Conservation (phyloP, 2,113 vertebrate species). For the Cephalophus harveyi region DNA sequence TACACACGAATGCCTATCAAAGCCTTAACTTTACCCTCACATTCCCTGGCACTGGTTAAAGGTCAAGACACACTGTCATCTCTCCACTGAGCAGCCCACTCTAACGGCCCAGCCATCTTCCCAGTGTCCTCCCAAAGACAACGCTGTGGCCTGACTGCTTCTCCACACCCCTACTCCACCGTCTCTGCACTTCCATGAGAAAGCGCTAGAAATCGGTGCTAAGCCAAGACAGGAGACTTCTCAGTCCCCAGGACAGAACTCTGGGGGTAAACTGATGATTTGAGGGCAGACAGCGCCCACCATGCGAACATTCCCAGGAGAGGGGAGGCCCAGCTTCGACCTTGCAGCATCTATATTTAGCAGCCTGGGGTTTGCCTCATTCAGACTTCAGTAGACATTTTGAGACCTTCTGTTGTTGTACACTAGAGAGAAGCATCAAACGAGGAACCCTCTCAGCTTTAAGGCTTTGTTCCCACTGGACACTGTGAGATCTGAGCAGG, state of each 20-base stretch:
- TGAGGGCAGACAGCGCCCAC: neutral
- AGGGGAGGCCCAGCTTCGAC: neutral
- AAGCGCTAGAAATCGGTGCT: neutral
- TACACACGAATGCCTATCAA: neutral
- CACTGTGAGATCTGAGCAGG: rapidly evolving
- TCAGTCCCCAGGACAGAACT: neutral
- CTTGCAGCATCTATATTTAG: neutral
- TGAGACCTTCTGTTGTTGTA: neutral
- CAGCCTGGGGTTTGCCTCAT: neutral
- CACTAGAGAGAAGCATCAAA: neutral
- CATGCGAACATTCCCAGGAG: neutral
- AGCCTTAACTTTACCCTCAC: neutral
- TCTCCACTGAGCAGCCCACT: neutral
- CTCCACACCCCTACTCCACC: neutral
- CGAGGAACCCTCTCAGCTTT: neutral
- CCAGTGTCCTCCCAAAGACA: neutral
- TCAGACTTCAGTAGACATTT: neutral
- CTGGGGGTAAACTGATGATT: neutral
- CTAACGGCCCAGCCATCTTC: neutral
- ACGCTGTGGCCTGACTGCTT: neutral
- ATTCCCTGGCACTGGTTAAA: neutral
- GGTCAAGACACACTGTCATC: neutral
- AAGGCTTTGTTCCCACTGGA: neutral
- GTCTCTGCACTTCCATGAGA: neutral
- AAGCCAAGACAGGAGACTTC: neutral